Evolutionary conservation across 2,113 vertebrate species (phyloP), one percentile per base, ranked within the genome.

Genomic region (Nematolebias whitei): DNA sequence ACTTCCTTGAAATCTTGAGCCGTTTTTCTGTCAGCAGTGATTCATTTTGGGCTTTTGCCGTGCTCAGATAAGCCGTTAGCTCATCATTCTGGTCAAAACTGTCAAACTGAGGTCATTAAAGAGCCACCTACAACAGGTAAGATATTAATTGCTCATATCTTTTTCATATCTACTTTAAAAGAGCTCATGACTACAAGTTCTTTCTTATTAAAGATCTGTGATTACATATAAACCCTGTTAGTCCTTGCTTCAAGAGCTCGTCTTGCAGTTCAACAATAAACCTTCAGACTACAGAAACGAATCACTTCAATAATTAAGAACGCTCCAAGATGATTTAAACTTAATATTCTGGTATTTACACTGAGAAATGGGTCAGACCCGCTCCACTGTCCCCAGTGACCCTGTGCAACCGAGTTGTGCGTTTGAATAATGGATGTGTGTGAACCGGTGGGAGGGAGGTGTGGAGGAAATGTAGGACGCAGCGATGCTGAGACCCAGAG

Each of bases 391-490:
- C 68, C 78, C 63, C 59, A 9, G 26, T 73, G 75, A 85, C 79
- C 81, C 82, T 43, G 63, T 71, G 69, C 52, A 72, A 71, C 41
- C 3, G 38, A 73, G 63, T 35, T 24, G 74, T 82, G 72, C 49
- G 67, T 79, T 66, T 88, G 76, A 89, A 85, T 85, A 80, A 86
- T 90, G 66, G 32, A 85, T 87, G 80, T 79, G 78, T 78, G 77
- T 68, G 78, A 79, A 76, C 74, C 63, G 52, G 56, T 18, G 76
- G 66, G 75, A 71, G 63, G 63, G 71, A 53, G 52, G 62, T 77
- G 75, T n/a, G n/a, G n/a, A n/a, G n/a, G n/a, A 84, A 85, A 90
- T 88, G 85, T 88, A 88, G 85, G 85, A 76, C 86, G 88, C 23
- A 23, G 52, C 71, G 68, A 71, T 66, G 72, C 74, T 70, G 39